phyloP scores from a whole-genome alignment of 2,797 vertebrate species.

The Protosalanx chinensis region DNA sequence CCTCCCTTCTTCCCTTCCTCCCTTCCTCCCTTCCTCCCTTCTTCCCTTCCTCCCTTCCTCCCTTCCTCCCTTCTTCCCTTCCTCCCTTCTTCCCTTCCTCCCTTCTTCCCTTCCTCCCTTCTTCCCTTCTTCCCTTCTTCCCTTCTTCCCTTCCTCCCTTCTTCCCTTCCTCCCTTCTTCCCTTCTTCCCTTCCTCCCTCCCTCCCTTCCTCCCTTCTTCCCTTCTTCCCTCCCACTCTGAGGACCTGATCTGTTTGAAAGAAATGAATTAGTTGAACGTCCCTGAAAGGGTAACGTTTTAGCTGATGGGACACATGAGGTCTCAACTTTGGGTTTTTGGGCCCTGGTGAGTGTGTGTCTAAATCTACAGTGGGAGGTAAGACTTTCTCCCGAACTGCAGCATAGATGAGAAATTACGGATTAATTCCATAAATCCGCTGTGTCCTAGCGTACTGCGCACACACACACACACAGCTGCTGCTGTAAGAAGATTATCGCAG shows the following conservation, averaged over 20 bases:
- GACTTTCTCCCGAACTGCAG: slow-evolving; percentile 27
- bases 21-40: too few relatives aligned
- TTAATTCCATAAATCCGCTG: slow-evolving; percentile 58
- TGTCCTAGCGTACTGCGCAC: slow-evolving; percentile 3
- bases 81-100: not conserved
- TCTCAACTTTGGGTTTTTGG: not conserved
- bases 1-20: not conserved
- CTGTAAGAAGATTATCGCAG: slow-evolving; percentile 23
- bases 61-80: not conserved
- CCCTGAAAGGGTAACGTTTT: not conserved
- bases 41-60: not conserved
- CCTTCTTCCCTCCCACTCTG: not conserved
- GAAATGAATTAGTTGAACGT: too few relatives aligned
- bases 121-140: not conserved
- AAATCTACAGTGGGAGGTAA: not conserved
- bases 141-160: not conserved
- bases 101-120: not conserved
- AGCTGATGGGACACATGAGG: not conserved
- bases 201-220: too few relatives aligned
- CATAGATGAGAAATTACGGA: slow-evolving; percentile 52
- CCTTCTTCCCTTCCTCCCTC: too few relatives aligned
- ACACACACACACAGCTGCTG: slow-evolving; percentile 17
- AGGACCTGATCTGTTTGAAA: not conserved
- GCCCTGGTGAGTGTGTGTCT: not conserved
- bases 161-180: not conserved